Conservation (phyloP, 2,888 invertebrate species). For the Boloria euphrosyne region DNA sequence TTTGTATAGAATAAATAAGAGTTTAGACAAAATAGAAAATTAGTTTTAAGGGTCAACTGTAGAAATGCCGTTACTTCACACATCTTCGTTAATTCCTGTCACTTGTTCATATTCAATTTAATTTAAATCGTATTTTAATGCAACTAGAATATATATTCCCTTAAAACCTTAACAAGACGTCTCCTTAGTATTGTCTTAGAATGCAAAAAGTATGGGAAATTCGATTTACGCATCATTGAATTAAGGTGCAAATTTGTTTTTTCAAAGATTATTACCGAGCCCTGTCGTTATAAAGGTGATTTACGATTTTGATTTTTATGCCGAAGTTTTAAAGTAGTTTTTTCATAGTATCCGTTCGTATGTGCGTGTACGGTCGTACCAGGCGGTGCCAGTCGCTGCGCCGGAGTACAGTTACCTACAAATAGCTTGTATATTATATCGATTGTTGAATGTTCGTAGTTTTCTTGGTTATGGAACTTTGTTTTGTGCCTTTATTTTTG, state of each 20-base stretch:
- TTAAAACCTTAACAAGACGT: conserved; percentile 23
- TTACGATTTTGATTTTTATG: conserved; percentile 45
- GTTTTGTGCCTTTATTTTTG: conserved; percentile 17
- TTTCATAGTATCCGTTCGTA: conserved; percentile 29
- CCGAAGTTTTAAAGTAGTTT: conserved; percentile 43
- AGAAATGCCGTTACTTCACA: conserved; percentile 53
- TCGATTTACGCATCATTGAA: conserved; percentile 45
- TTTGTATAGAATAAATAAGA: too few relatives aligned
- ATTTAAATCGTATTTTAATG: conserved; percentile 10
- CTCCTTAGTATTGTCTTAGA: conserved; percentile 26
- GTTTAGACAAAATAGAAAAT: conserved; percentile 15
- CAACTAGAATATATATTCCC: conserved; percentile 19
- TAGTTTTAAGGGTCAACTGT: conserved; percentile 30
- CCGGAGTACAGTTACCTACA: conserved; percentile 59
- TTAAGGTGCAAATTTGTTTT: conserved; percentile 57
- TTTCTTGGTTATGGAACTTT: conserved; percentile 39
- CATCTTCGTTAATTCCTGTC: conserved; percentile 46
- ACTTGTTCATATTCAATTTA: conserved; percentile 20
- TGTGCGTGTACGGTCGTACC: conserved; percentile 53
- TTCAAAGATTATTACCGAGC: conserved; percentile 15
- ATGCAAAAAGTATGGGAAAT: conserved; percentile 33
- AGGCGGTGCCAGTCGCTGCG: conserved; percentile 71
- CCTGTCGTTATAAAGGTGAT: conserved; percentile 25
- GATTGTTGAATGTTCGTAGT: conserved; percentile 47
- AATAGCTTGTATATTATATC: conserved; percentile 42